phyloP scores from a whole-genome alignment of 2,797 vertebrate genomes.

The Hydrolagus colliei region DNA sequence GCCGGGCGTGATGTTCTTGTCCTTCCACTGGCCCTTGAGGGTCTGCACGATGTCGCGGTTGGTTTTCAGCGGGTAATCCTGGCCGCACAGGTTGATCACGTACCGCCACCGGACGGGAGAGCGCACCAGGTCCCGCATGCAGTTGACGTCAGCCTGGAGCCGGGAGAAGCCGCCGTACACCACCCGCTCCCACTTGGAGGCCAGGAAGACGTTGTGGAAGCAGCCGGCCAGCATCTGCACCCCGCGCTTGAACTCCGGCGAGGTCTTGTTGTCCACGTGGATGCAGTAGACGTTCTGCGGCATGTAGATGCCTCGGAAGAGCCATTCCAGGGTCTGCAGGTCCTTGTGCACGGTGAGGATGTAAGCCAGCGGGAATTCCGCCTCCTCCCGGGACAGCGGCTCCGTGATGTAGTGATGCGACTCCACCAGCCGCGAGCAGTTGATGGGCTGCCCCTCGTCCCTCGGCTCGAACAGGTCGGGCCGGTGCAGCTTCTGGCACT shows the following conservation, averaged over 20 bases:
- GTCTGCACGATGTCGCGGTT: conserved; percentile 24
- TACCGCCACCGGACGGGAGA: neutral
- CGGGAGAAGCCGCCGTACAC: conserved; percentile 33
- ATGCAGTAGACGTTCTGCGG: conserved; percentile 33
- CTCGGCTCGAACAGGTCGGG: too few relatives aligned
- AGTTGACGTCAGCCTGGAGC: conserved; percentile 32
- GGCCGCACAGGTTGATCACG: conserved; percentile 32
- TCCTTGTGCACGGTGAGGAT: conserved; percentile 29
- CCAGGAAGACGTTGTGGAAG: conserved; percentile 32
- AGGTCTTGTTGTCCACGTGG: conserved; percentile 16
- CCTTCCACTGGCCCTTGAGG: neutral
- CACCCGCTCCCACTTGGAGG: neutral
- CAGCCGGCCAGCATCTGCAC: conserved; percentile 9
- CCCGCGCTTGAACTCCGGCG: neutral
- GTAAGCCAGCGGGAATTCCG: conserved; percentile 29
- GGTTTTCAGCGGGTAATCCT: conserved; percentile 33
- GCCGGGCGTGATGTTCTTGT: conserved; percentile 30
- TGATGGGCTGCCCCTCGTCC: neutral
- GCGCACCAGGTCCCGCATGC: conserved; percentile 8
- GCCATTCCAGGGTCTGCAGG: conserved; percentile 11
- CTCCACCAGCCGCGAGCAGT: neutral
- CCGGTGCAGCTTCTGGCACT: neutral
- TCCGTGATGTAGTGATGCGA: neutral
- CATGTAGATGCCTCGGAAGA: conserved; percentile 22
- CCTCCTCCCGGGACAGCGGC: conserved; percentile 28